phyloP scores from a whole-genome alignment of 2,797 vertebrate species.

The Aselliscus stoliczkanus region DNA sequence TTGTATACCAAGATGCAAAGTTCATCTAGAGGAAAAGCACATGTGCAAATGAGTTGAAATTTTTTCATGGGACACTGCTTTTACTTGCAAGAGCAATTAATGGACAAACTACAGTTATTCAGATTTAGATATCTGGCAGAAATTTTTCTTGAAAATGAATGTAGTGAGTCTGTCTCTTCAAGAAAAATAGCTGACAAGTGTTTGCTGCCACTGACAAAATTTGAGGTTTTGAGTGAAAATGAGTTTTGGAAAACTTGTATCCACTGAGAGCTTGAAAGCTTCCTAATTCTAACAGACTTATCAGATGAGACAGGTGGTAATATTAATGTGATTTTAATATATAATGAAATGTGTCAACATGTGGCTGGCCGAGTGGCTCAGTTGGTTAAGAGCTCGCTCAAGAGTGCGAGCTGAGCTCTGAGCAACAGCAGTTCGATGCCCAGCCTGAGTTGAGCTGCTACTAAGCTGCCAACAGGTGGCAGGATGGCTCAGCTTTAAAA shows the following conservation, averaged over 20 bases:
- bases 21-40: not conserved
- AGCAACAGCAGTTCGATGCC: too few relatives aligned
- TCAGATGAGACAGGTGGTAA: not conserved
- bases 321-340: not conserved
- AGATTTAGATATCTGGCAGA: not conserved
- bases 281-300: not conserved
- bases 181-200: not conserved
- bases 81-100: slow-evolving; percentile 13
- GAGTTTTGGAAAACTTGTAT: not conserved
- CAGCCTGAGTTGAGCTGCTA: too few relatives aligned
- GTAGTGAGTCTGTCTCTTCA: not conserved
- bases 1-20: not conserved
- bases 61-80: not conserved
- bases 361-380: too few relatives aligned
- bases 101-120: not conserved
- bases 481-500: too few relatives aligned
- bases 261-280: not conserved
- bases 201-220: not conserved
- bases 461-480: too few relatives aligned
- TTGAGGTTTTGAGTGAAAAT: slow-evolving; percentile 39
- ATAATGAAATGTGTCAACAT: not conserved
- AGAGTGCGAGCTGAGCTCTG: too few relatives aligned
- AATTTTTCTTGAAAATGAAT: not conserved
- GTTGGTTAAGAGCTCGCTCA: too few relatives aligned
- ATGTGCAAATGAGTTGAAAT: not conserved